These are phyloP conservation scores for Boulengeromyrus knoepffleri DNA, from an alignment of 2,113 vertebrate species.

Conservation along the genomic window DNA sequence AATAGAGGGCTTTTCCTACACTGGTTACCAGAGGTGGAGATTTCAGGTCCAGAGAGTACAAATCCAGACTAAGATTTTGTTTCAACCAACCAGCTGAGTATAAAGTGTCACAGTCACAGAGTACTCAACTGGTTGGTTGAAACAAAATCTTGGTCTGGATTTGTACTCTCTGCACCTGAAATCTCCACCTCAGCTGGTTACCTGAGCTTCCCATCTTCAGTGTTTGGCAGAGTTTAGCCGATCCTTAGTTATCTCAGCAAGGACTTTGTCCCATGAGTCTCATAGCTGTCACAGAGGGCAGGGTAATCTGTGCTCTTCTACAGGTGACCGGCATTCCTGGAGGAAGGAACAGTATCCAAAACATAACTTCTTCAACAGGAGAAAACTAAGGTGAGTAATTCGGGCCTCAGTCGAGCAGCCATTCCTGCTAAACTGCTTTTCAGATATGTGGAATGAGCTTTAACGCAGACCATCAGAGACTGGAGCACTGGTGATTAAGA, in stretches of 20 bases:
- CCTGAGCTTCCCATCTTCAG: background rate
- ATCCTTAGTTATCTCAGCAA: background rate
- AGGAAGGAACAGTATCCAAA: conserved; percentile 58
- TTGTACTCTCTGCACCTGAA: too few relatives aligned
- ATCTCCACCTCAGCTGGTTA: background rate
- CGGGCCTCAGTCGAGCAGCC: background rate
- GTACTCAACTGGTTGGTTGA: too few relatives aligned
- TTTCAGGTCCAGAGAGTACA: too few relatives aligned
- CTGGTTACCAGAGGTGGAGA: background rate
- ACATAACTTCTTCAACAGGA: conserved; percentile 62
- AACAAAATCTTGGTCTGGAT: too few relatives aligned
- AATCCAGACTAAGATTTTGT: too few relatives aligned
- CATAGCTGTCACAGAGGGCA: background rate
- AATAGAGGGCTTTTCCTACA: background rate
- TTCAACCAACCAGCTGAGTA: too few relatives aligned
- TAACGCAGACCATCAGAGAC: background rate
- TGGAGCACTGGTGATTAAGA: background rate
- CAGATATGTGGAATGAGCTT: background rate
- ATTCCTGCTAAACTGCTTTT: background rate
- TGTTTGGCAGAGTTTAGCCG: background rate
- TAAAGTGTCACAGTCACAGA: too few relatives aligned
- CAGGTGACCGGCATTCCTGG: conserved; percentile 52
- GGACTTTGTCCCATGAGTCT: background rate
- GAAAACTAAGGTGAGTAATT: conserved; percentile 56
- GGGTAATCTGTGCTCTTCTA: conserved; percentile 16